Conservation (phyloP, 1,140 invertebrate genomes). For the Eupristina koningsbergeri region DNA sequence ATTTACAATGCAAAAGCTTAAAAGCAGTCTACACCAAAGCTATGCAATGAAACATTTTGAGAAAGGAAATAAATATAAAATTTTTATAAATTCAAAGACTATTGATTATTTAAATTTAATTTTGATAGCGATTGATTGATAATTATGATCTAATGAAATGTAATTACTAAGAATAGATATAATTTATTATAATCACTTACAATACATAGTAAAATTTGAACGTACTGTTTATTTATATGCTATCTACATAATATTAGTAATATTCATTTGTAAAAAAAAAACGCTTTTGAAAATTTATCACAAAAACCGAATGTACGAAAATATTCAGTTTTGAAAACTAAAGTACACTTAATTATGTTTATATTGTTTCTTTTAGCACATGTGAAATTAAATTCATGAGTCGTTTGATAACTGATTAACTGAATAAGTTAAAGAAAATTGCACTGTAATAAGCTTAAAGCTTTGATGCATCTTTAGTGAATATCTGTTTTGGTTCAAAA, state of each 20-base stretch:
- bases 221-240: slow-evolving; percentile 35
- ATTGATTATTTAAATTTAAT: slow-evolving; percentile 5
- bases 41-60: slow-evolving; percentile 35
- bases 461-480: slow-evolving; percentile 21
- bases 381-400: slow-evolving; percentile 48
- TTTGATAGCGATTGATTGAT: neutral
- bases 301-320: slow-evolving; percentile 38
- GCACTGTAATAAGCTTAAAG: slow-evolving; percentile 42
- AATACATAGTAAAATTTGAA: slow-evolving; percentile 48
- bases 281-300: slow-evolving; percentile 42
- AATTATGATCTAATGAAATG: slow-evolving; percentile 10
- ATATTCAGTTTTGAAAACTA: slow-evolving; percentile 41
- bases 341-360: slow-evolving; percentile 17
- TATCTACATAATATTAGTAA: slow-evolving; percentile 43
- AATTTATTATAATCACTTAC: slow-evolving; percentile 47
- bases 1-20: slow-evolving; percentile 15
- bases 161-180: slow-evolving; percentile 35
- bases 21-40: slow-evolving; percentile 37
- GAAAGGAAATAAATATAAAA: slow-evolving; percentile 37
- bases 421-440: slow-evolving; percentile 33
- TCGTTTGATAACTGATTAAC: slow-evolving; percentile 30
- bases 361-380: slow-evolving; percentile 20
- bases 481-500: slow-evolving; percentile 24
- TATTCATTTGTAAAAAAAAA: slow-evolving; percentile 31
- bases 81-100: slow-evolving; percentile 18